Evolutionary conservation across 1,140 invertebrate genomes (phyloP).

Genomic region (Aphelenchoides avenae): DNA sequence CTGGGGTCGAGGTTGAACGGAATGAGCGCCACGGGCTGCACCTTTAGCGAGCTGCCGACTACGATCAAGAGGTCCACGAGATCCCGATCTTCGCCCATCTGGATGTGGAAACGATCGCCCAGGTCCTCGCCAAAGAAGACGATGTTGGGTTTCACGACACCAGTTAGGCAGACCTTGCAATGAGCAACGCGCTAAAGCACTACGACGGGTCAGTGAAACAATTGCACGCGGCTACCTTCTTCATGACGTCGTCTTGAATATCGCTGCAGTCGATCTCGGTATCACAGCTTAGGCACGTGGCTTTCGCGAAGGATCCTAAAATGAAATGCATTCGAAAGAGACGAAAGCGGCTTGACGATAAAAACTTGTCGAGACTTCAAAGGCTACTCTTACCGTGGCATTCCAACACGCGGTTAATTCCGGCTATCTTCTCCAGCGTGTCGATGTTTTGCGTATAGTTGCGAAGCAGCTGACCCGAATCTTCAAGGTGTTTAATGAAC

Average conservation of each 20-base stretch:
- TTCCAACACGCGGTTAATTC: slow-evolving; percentile 64
- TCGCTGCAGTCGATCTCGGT: slow-evolving; percentile 36
- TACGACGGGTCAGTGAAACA: too few relatives aligned
- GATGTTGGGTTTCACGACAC: slow-evolving; percentile 87
- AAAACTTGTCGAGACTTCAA: too few relatives aligned
- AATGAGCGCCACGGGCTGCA: slow-evolving; percentile 37
- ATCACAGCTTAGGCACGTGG: too few relatives aligned
- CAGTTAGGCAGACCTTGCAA: slow-evolving; percentile 69
- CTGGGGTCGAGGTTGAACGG: slow-evolving; percentile 34
- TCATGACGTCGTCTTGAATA: too few relatives aligned
- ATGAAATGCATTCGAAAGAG: too few relatives aligned
- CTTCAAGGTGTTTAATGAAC: slow-evolving; percentile 78
- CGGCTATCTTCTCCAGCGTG: slow-evolving; percentile 78
- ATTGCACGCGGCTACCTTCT: too few relatives aligned
- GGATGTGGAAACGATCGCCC: slow-evolving; percentile 61
- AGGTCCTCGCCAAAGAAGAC: slow-evolving; percentile 89
- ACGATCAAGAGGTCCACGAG: slow-evolving; percentile 37
- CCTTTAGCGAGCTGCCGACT: slow-evolving; percentile 36
- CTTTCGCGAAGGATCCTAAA: too few relatives aligned
- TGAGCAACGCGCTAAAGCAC: slow-evolving; percentile 72
- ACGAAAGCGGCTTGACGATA: too few relatives aligned
- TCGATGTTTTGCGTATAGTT: slow-evolving; percentile 94
- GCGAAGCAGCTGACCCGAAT: slow-evolving; percentile 72
- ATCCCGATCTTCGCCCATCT: slow-evolving; percentile 37
- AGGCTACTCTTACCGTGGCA: slow-evolving; percentile 62